Conservation (phyloP, 2,888 invertebrate genomes). For the Lasioglossum marginatum region DNA sequence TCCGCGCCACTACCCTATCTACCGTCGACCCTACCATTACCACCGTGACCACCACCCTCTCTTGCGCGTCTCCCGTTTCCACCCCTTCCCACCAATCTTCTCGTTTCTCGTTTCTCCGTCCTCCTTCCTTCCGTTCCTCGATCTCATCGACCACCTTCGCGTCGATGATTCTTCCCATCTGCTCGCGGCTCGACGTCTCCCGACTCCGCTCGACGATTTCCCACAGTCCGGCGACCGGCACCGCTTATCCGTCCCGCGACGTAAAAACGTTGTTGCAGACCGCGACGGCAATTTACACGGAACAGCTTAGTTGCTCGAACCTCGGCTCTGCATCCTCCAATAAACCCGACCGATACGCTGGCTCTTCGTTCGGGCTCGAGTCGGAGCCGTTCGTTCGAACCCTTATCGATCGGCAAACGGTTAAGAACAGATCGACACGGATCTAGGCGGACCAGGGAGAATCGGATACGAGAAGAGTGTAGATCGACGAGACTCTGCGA, state of each 20-base stretch:
- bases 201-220: constrained; percentile 32
- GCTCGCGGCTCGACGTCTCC: constrained; percentile 56
- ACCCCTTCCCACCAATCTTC: constrained; percentile 25
- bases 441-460: background rate
- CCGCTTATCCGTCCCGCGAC: constrained; percentile 1
- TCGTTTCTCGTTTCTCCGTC: constrained; percentile 26
- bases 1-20: constrained; percentile 52
- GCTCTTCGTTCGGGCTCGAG: background rate
- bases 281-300: background rate
- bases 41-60: constrained; percentile 60
- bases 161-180: constrained; percentile 61
- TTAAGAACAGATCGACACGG: too few relatives aligned
- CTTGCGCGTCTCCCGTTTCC: constrained; percentile 38
- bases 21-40: constrained; percentile 58
- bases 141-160: constrained; percentile 48
- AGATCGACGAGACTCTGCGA: background rate
- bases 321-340: background rate
- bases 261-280: background rate
- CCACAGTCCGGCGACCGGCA: constrained; percentile 20
- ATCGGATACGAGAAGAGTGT: background rate
- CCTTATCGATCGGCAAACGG: background rate
- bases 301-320: too few relatives aligned
- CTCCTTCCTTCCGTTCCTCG: constrained; percentile 14
- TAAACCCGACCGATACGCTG: background rate
- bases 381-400: background rate